phyloP scores from a whole-genome alignment of 2,113 vertebrate genomes.

The Petroica traversi region DNA sequence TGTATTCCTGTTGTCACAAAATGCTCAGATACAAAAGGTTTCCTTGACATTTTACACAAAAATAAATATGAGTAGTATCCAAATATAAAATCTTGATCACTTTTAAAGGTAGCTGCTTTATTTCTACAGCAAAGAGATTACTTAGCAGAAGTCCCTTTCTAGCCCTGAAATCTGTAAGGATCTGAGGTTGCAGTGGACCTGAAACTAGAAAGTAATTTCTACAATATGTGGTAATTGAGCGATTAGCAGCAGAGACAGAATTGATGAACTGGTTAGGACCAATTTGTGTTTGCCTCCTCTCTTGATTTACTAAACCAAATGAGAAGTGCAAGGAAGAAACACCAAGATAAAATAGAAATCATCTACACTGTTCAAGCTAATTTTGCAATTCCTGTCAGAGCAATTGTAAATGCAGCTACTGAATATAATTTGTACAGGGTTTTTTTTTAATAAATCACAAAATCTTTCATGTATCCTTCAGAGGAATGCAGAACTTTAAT shows the following conservation, averaged over 20 bases:
- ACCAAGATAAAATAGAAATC: background rate
- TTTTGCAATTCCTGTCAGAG: background rate
- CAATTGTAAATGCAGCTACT: background rate
- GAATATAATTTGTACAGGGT: background rate
- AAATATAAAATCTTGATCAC: background rate
- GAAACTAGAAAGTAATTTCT: background rate
- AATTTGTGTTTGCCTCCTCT: background rate
- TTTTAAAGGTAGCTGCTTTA: background rate
- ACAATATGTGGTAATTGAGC: background rate
- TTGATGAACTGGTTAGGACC: slow-evolving; percentile 8
- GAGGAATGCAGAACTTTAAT: background rate
- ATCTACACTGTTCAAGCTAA: background rate
- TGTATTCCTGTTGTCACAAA: background rate
- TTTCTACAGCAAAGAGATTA: background rate
- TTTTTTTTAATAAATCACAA: background rate
- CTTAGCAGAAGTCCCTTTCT: background rate
- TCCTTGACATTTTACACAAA: background rate
- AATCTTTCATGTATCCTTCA: background rate
- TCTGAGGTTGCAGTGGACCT: background rate
- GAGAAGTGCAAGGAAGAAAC: background rate
- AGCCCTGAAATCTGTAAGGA: background rate
- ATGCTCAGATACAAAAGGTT: background rate
- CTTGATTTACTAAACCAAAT: background rate
- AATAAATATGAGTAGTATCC: background rate
- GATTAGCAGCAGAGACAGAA: background rate